phyloP scores from a whole-genome alignment of 1,140 invertebrate species.

The Pachypeltis micranthus region DNA sequence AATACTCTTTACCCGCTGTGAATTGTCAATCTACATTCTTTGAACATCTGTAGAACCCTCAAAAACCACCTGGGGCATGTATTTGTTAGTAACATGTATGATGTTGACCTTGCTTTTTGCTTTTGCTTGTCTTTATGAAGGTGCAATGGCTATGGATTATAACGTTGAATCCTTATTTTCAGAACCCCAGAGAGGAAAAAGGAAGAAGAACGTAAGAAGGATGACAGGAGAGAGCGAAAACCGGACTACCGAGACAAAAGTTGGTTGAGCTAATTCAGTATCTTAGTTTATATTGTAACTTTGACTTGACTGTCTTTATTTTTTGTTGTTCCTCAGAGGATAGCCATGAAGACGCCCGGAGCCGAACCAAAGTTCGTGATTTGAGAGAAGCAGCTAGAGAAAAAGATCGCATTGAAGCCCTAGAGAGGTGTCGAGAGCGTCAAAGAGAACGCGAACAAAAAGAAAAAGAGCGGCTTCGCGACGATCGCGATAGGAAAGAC shows the following conservation, averaged over 20 bases:
- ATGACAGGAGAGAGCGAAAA: conserved; percentile 16
- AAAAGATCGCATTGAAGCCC: conserved; percentile 26
- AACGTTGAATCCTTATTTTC: background rate
- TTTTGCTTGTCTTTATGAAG: background rate
- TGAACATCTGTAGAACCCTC: too few relatives aligned
- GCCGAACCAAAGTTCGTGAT: background rate
- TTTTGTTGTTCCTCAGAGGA: background rate
- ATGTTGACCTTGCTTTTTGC: background rate
- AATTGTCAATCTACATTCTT: too few relatives aligned
- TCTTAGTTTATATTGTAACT: background rate
- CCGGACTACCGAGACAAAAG: conserved; percentile 18
- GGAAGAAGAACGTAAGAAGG: conserved; percentile 18
- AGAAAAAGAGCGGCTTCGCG: conserved; percentile 32
- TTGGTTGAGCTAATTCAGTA: background rate
- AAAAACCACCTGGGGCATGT: too few relatives aligned
- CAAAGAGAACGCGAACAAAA: conserved; percentile 34
- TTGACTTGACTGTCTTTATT: background rate
- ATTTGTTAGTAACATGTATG: too few relatives aligned
- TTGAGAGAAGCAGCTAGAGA: conserved; percentile 25
- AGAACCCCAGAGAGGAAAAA: conserved; percentile 19
- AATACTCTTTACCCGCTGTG: too few relatives aligned
- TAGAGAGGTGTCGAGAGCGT: conserved; percentile 32
- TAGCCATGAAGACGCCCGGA: background rate
- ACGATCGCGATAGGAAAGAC: conserved; percentile 24
- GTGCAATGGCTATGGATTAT: background rate